Base-by-base conservation (phyloP, 2,113 vertebrate genomes). In the Cervus canadensis region DNA sequence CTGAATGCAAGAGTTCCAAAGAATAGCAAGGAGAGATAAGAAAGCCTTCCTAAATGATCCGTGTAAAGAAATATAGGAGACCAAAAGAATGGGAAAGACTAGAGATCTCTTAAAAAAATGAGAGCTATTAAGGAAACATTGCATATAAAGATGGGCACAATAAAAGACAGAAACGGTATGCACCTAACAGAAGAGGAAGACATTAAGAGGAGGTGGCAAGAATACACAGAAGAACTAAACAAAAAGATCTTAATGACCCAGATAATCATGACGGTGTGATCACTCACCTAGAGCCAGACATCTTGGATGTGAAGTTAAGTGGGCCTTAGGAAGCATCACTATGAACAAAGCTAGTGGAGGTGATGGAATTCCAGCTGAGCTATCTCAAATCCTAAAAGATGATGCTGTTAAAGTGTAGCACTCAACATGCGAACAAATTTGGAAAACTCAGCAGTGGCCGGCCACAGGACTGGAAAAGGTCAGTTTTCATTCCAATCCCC, bases 231-330 rank as follows among this genome's bases (percentile, higher is more conserved):
- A 67, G n/a, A 71, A 71, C 64, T 11, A 11, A 36, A 71, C 9
- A 36, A 71, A 71, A 71, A 36, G 64, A 71, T 71, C n/a, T 21
- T 71, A n/a, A 67, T 21, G 64, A 67, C 33, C 64, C 33, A 36
- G 64, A 67, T 67, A 36, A 36, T 11, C n/a, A 71, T 36, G 64
- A 71, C 36, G n/a, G 17, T 71, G 64, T 71, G 64, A 71, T 36
- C n/a, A 71, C 64, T 71, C n/a, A 36, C 8, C 64, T 71, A 71
- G 64, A 71, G n/a, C 64, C 64, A 71, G 17, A 36, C 17, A 71
- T 36, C 4, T 17, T 36, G n/a, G n/a, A 71, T 36, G n/a, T 0
- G 0, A 36, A 71, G n/a, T 71, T 11, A 71, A 71, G n/a, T 36
- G 17, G n/a, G n/a, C n/a, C n/a, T 71, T 71, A 36, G 64, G 64